phyloP scores from a whole-genome alignment of 2,888 invertebrate species.

The Eupithecia exiguata region DNA sequence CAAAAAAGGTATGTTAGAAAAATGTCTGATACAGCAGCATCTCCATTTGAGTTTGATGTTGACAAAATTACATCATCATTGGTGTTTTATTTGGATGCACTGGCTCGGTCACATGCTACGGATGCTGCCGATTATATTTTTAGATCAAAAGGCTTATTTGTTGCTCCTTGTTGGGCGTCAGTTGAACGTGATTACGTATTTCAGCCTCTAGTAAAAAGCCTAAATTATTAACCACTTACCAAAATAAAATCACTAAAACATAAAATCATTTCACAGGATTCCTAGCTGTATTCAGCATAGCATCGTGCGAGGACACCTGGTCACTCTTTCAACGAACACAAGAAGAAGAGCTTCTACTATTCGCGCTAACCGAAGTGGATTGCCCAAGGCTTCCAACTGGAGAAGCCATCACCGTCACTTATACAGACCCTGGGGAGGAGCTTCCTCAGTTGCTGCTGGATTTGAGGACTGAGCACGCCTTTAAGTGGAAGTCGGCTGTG shows the following conservation, averaged over 20 bases:
- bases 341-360: conserved; percentile 86
- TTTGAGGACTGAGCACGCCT: conserved; percentile 85
- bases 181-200: too few species aligned
- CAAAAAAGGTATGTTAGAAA: conserved; percentile 84
- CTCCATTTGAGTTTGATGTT: too few species aligned
- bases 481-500: conserved; percentile 89
- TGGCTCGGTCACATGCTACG: too few species aligned
- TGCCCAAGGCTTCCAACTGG: conserved; percentile 89
- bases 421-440: conserved; percentile 88
- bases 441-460: conserved; percentile 91
- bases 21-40: neutral
- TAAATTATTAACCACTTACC: neutral
- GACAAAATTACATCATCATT: too few species aligned
- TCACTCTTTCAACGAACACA: conserved; percentile 85
- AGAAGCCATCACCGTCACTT: conserved; percentile 88
- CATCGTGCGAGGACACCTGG: conserved; percentile 91
- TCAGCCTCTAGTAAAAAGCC: neutral
- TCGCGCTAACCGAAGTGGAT: conserved; percentile 91
- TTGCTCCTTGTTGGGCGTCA: too few species aligned
- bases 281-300: conserved; percentile 88
- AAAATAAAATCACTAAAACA: neutral
- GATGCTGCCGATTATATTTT: too few species aligned
- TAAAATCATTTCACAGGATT: conserved; percentile 84
- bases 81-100: too few species aligned
- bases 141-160: too few species aligned